Percentiles rank a stretch among this genome's conserved stretches.
These are phyloP conservation scores for Montipora cactus DNA, from an alignment of 64 coral and sea anemone genomes.

Conservation along the genomic window DNA sequence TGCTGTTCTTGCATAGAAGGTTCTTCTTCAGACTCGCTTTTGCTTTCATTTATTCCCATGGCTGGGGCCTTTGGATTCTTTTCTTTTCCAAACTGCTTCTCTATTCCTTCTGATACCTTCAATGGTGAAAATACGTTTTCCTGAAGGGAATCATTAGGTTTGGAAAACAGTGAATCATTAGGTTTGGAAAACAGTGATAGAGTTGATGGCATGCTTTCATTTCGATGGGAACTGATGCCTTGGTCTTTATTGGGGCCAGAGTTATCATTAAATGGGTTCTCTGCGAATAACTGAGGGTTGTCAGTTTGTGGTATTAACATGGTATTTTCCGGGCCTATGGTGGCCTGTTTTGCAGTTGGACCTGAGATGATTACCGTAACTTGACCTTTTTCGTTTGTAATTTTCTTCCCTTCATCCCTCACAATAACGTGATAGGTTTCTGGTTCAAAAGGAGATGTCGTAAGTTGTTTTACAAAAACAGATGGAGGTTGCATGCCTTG, in stretches of 20 bases:
- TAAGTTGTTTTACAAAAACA: constrained; percentile 19
- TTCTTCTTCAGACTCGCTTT: background rate
- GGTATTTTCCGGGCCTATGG: background rate
- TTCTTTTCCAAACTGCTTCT: background rate
- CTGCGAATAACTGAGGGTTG: background rate
- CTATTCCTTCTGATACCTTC: constrained; percentile 31
- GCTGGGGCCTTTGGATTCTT: background rate
- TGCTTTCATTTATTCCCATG: background rate
- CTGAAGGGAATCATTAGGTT: constrained; percentile 12
- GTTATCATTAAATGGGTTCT: background rate
- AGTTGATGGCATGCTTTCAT: background rate
- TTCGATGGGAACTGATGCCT: background rate
- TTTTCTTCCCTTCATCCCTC: constrained; percentile 25
- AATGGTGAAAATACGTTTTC: constrained; percentile 2
- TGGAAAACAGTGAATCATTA: background rate
- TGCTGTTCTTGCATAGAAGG: background rate
- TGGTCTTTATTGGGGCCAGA: background rate
- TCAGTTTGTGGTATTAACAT: constrained; percentile 21
- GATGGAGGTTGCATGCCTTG: background rate
- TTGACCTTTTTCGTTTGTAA: constrained; percentile 50
- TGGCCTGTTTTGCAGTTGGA: constrained; percentile 20
- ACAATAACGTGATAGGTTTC: constrained; percentile 30
- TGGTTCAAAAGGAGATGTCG: background rate
- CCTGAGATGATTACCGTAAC: constrained; percentile 49
- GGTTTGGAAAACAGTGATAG: background rate